Base-by-base conservation (phyloP, 2,888 invertebrate genomes). In the Ecdyonurus torrentis region DNA sequence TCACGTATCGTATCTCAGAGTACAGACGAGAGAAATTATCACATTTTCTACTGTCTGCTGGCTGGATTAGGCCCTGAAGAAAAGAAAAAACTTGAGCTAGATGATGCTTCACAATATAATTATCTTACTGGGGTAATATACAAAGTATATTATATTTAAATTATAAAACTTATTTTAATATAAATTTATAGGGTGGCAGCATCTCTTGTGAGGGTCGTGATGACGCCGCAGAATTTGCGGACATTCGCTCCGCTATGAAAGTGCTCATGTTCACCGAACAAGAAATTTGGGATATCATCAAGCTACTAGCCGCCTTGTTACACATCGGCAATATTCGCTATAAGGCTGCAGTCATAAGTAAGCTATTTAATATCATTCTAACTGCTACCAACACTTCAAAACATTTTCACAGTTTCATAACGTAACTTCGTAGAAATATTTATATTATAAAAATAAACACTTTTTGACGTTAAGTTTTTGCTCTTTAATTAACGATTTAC, bases 291-390 rank as follows among this genome's bases (percentile, higher is more conserved):
- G 86, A 87, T 67, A 86, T 96, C 63, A 84, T 93, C 67, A 87
- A 86, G 71, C 79, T 97, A 2, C 77, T 98, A 1, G 89, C 92
- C 0, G 86, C 90, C 1, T 84, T 98, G 66, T 78, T 98, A 62
- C 96, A 97, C 75, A 77, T 96, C 65, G 97, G 97, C 25, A 97
- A 97, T 74, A 77, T 96, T 63, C 86, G 86, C 72, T 93, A 93
- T 71, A 88, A 86, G 72, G 81, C 85, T 52, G 82, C 79, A 2
- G 73, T 74, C 2, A 80, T 84, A 55, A 77, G 75, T 75, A 65
- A 70, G 69, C 65, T 22, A 23, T 22, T 23, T 50, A n/a, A n/a
- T n/a, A n/a, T n/a, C n/a, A n/a, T n/a, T n/a, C 5, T 61, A 7
- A 23, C 25, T 19, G 23, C 22, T 20, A 24, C 37, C 22, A 52